A percentile compares a stretch with the other conserved stretches of the same genome.
Conservation (phyloP, 2,888 invertebrate genomes). For the Beris morrisii region DNA sequence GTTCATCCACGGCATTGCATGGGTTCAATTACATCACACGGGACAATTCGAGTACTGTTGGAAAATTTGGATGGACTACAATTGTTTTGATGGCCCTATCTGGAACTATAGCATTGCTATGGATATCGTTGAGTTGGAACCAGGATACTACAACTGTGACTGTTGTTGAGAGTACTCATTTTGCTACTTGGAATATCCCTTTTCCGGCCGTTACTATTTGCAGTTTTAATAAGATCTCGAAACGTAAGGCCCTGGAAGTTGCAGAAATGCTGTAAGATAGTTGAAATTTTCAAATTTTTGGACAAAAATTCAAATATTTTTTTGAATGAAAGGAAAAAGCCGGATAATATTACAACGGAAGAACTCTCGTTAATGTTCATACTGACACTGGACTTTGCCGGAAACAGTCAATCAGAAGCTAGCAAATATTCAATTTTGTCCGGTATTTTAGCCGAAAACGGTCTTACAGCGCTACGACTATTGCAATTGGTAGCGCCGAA, state of each 20-base stretch:
- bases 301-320: not conserved
- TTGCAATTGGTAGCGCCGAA: conserved; percentile 56
- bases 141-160: conserved; percentile 62
- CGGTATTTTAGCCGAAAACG: conserved; percentile 47
- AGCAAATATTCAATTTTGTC: conserved; percentile 43
- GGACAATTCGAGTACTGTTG: conserved; percentile 35
- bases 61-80: conserved; percentile 59
- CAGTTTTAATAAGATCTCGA: conserved; percentile 59
- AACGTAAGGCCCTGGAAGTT: conserved; percentile 45
- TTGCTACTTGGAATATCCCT: conserved; percentile 57
- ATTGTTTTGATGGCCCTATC: conserved; percentile 59
- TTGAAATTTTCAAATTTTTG: not conserved
- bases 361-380: conserved; percentile 47
- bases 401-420: conserved; percentile 26
- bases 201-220: conserved; percentile 63
- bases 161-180: conserved; percentile 58
- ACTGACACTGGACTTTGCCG: conserved; percentile 43
- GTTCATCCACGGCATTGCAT: conserved; percentile 10
- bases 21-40: conserved; percentile 5
- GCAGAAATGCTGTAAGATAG: conserved; percentile 53
- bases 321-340: conserved; percentile 8
- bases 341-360: conserved; percentile 40
- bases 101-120: conserved; percentile 59
- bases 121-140: conserved; percentile 61
- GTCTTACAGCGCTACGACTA: conserved; percentile 45